A percentile compares a stretch with the other conserved stretches of the same genome.
phyloP scores from a whole-genome alignment of 2,113 vertebrate genomes.

The Cyprinus carpio region DNA sequence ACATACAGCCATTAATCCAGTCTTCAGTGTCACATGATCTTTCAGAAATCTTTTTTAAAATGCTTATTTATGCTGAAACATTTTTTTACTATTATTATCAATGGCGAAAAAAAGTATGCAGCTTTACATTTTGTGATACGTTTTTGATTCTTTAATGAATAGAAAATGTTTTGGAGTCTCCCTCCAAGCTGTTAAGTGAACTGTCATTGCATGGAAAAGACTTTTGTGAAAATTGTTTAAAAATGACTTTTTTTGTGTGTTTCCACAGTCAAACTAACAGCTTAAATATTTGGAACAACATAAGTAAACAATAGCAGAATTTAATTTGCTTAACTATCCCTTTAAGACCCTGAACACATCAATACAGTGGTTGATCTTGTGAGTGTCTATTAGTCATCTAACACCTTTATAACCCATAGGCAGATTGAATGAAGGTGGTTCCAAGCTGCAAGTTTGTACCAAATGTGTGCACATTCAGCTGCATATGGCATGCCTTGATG shows the following conservation, averaged over 20 bases:
- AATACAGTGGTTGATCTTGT: background rate
- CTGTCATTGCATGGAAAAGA: background rate
- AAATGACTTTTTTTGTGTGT: background rate
- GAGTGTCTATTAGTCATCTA: background rate
- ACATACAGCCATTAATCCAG: background rate
- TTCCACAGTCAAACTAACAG: background rate
- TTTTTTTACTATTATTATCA: background rate
- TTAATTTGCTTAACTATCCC: background rate
- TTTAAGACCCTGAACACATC: background rate
- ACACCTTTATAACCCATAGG: background rate
- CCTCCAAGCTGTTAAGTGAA: too few species aligned
- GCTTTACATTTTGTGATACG: background rate
- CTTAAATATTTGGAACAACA: background rate
- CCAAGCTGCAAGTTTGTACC: background rate
- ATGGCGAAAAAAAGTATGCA: background rate
- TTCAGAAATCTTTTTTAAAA: background rate
- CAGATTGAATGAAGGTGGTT: background rate
- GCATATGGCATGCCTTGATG: background rate
- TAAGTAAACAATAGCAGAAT: background rate
- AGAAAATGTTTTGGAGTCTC: too few species aligned
- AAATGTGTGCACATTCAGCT: slow-evolving; percentile 1
- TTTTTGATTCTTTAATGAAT: background rate
- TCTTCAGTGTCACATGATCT: background rate
- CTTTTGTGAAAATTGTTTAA: background rate
- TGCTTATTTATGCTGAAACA: background rate